These are phyloP conservation scores for Oreochromis niloticus DNA, from an alignment of 2,113 vertebrate species.

Conservation along the genomic window DNA sequence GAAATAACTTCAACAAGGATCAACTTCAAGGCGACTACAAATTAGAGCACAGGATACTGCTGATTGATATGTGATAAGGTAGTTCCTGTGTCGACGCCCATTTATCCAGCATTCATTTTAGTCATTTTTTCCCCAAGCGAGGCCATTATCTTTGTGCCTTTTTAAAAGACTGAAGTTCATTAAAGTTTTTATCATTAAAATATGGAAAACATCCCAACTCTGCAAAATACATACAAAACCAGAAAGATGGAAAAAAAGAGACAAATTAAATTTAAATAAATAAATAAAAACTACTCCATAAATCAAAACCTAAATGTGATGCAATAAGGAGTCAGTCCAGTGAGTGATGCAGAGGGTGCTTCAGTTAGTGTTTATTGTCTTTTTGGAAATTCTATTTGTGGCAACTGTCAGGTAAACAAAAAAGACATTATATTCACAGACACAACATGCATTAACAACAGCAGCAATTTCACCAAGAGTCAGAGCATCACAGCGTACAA, in stretches of 20 bases:
- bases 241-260: neutral
- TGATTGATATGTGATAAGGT: neutral
- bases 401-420: neutral
- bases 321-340: neutral
- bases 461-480: fast-evolving
- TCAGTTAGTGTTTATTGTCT: fast-evolving
- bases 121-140: neutral
- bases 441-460: neutral
- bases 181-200: neutral
- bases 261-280: neutral
- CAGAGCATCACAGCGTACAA: neutral
- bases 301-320: neutral
- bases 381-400: neutral
- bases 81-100: neutral
- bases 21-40: neutral
- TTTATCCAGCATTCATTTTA: neutral
- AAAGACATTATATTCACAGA: neutral
- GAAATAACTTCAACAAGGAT: neutral
- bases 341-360: neutral
- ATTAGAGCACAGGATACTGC: neutral
- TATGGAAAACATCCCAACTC: neutral
- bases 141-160: neutral
- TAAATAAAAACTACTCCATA: neutral
- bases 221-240: neutral
- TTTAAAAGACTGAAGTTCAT: too few species aligned